Evolutionary conservation across 1,140 invertebrate genomes (phyloP), one percentile per base, ranked within the genome.

Genomic region (Tetramorium parvispinum): DNA sequence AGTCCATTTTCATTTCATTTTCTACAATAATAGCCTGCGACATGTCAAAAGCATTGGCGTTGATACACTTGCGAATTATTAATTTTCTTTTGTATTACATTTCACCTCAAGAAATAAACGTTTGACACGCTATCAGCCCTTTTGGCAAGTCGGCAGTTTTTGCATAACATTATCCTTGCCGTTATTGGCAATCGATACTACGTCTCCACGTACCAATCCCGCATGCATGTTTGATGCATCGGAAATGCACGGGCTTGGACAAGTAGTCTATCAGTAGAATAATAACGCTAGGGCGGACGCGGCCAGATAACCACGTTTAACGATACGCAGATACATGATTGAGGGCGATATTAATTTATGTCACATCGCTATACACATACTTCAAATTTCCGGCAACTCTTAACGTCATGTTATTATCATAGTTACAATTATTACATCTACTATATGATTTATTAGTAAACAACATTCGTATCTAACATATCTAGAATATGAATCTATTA

Each of bases 251-350:
- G 24, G 11, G 40, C 32, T 10, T 32, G 75, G 40, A 78, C 57
- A 61, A 77, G 75, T 78, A 78, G 57, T 63, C 57, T 63, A 78
- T 78, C 75, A 78, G 40, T 40, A 13, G 75, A 43, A 78, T 78
- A 61, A 43, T 37, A 77, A 43, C 37, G 32, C 13, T 46, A 68
- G 65, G 21, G 43, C 21, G 16, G 0, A 18, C 43, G 57, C 57
- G 21, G 18, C 32, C 24, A 40, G 57, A 63, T 63, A 32, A 24
- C 10, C 55, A 18, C 8, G 40, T 49, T 78, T 78, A 77, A 63
- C 57, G 24, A 78, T 61, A 77, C 16, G 11, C 21, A 46, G 32
- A 57, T 59, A 32, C 40, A 63, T 59, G 32, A 32, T 32, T 49
- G 32, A 57, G 40, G 40, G 13, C 13, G 57, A 78, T 78, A 63